Evolutionary conservation across 2,888 invertebrate species (phyloP).

Genomic region (Sinotaia quadrata): DNA sequence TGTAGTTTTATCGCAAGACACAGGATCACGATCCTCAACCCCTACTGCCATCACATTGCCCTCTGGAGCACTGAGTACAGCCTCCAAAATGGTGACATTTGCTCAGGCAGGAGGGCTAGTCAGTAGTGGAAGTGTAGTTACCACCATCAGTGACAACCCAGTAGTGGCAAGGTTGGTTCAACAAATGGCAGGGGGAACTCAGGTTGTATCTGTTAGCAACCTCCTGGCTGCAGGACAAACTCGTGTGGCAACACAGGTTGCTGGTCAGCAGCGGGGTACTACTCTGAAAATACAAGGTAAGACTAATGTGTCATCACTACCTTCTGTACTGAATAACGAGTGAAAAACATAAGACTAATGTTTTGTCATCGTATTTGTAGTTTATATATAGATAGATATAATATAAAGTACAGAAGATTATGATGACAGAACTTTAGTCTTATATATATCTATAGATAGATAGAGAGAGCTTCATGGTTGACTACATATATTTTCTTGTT

Average conservation of each 20-base stretch:
- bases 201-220: constrained; percentile 60
- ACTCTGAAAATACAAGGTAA: constrained; percentile 62
- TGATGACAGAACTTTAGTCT: too few relatives aligned
- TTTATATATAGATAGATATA: too few relatives aligned
- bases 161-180: constrained; percentile 62
- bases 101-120: constrained; percentile 25
- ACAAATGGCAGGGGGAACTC: constrained; percentile 52
- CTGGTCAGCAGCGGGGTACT: constrained; percentile 35
- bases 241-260: constrained; percentile 22
- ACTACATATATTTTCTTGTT: too few relatives aligned
- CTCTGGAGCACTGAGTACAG: constrained; percentile 3
- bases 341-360: too few relatives aligned
- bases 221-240: constrained; percentile 45
- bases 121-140: constrained; percentile 6
- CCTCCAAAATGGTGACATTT: constrained; percentile 34
- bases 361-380: too few relatives aligned
- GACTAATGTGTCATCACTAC: too few relatives aligned
- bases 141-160: constrained; percentile 43
- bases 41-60: constrained; percentile 24
- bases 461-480: too few relatives aligned
- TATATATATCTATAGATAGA: too few relatives aligned
- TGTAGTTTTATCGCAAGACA: constrained; percentile 34
- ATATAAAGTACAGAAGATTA: too few relatives aligned
- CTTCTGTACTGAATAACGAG: too few relatives aligned
- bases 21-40: constrained; percentile 21